Conservation (phyloP, 2,113 vertebrate species). For the Neofelis nebulosa region DNA sequence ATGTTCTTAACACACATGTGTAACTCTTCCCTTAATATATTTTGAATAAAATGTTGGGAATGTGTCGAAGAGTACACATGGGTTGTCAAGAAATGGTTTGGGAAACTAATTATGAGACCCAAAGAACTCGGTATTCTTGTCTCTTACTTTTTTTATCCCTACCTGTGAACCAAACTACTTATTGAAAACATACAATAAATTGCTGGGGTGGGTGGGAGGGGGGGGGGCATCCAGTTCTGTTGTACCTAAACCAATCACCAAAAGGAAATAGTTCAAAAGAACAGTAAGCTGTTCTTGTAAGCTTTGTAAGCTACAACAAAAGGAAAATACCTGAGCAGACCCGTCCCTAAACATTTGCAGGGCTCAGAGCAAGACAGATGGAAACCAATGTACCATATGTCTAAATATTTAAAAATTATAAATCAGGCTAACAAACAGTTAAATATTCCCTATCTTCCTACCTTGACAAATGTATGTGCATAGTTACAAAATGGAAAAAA, state of each 20-base stretch:
- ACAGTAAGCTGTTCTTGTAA: not conserved
- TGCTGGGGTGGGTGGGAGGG: fast-evolving
- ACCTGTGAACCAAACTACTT: not conserved
- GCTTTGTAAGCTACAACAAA: not conserved
- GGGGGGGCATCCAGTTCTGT: not conserved
- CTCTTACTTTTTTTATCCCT: not conserved
- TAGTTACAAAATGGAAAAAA: constrained; percentile 26
- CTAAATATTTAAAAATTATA: constrained; percentile 29
- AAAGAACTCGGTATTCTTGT: not conserved
- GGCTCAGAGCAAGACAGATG: not conserved
- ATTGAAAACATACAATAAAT: not conserved
- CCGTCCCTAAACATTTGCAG: not conserved
- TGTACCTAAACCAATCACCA: not conserved
- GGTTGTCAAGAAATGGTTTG: not conserved
- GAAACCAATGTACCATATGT: not conserved
- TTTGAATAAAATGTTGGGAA: not conserved
- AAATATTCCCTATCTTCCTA: not conserved
- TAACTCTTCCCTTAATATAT: not conserved
- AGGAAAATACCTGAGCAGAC: not conserved
- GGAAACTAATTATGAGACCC: not conserved
- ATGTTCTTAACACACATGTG: not conserved
- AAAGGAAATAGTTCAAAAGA: not conserved
- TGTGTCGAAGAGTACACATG: not conserved
- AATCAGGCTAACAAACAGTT: not conserved
- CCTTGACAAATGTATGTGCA: not conserved